These are phyloP conservation scores for Plumapathes pennacea DNA, from an alignment of 92 coral and sea anemone genomes.

Conservation along the genomic window DNA sequence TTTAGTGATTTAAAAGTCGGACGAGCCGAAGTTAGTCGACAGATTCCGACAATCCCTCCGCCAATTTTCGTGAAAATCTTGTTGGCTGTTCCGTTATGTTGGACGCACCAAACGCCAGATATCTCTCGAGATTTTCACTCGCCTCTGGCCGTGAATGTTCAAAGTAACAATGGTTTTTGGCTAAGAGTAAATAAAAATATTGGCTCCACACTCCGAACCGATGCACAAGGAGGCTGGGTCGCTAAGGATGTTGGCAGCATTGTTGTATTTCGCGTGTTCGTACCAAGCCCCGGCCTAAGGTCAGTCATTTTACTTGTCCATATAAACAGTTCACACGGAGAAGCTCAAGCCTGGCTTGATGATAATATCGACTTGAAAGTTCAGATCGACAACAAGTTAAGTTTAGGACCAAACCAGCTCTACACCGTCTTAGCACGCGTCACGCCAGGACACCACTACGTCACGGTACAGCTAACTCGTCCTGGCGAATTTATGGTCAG, in stretches of 20 bases:
- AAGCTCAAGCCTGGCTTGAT: conserved; percentile 48
- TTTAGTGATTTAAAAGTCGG: too few relatives aligned
- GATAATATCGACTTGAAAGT: conserved; percentile 3
- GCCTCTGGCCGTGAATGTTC: conserved; percentile 20
- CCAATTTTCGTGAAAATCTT: too few relatives aligned
- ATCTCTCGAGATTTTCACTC: conserved; percentile 6
- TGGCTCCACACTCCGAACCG: conserved; percentile 9
- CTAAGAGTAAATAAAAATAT: background rate
- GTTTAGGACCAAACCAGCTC: conserved; percentile 36
- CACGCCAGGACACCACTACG: conserved; percentile 32
- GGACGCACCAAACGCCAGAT: conserved; percentile 68
- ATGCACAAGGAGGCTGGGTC: conserved; percentile 56
- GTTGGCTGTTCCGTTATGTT: too few relatives aligned
- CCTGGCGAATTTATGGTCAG: conserved; percentile 44
- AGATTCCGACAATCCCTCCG: too few relatives aligned
- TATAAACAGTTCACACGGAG: conserved; percentile 28
- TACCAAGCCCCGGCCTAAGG: conserved; percentile 17
- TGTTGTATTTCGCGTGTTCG: conserved; percentile 23
- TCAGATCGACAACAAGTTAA: conserved; percentile 8
- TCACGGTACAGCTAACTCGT: conserved; percentile 37
- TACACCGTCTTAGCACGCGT: conserved; percentile 38
- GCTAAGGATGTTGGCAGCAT: conserved; percentile 13
- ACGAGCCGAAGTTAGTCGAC: too few relatives aligned
- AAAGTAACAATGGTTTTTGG: conserved; percentile 19
- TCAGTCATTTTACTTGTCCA: conserved; percentile 52